Base-by-base conservation (phyloP, 2,888 invertebrate genomes). In the Drosophila ochracea region DNA sequence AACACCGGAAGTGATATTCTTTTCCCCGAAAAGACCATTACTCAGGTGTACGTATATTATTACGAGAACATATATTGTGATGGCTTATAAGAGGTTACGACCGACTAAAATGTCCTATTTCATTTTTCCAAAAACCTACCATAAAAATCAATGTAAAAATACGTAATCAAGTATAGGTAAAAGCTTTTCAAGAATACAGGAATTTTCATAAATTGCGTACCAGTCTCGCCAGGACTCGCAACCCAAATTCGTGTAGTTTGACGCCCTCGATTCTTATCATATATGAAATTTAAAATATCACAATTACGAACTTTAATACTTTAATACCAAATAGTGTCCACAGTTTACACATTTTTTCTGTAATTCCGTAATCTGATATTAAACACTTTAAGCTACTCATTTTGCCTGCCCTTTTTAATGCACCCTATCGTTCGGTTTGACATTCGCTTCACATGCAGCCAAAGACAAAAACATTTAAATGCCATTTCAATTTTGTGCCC, bases 401-500 rank as follows among this genome's bases (percentile, higher is more conserved):
- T 47, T 21, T 33, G 19, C 41, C n/a, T 31, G 21, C 30, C 49
- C 50, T 73, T 73, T 72, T 71, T 73, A 52, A 30, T 67, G 68
- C 64, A 49, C 33, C 57, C 58, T 69, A 55, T 70, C 69, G 71
- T 72, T 73, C 57, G 55, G 69, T 67, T 63, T 81, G 82, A 67
- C 82, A 84, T 75, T 75, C 71, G 65, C 67, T 39, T 57, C 53
- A 50, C 67, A 41, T 73, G 81, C 69, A 66, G 68, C 31, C 41
- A 50, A 50, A 59, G 65, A 71, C 57, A 39, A 54, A 73, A 83
- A 80, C 84, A 85, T 84, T 83, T 84, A 83, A 85, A 82, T 80
- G 80, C 54, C 83, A 87, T 87, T 86, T 84, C 83, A 86, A 86
- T 85, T 83, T 78, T 71, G 61, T 68, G 74, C 74, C 80, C 68